These are phyloP conservation scores for Hesperophylax magnus DNA, from an alignment of 1,140 invertebrate genomes.

Conservation along the genomic window DNA sequence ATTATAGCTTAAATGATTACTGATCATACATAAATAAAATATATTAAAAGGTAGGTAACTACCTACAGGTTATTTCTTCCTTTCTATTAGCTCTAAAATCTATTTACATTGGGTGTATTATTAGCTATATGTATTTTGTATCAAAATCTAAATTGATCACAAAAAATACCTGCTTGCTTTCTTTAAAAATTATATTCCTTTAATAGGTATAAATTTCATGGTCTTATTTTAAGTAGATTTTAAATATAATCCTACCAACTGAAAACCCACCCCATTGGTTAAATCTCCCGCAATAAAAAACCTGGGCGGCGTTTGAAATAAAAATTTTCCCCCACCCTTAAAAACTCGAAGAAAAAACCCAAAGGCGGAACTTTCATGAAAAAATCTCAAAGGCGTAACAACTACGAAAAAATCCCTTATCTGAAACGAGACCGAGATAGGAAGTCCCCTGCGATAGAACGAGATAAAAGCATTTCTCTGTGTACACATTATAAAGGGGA, in stretches of 20 bases:
- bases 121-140: no score
- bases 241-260: background rate
- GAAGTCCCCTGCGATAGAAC: conserved; percentile 8
- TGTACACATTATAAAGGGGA: conserved; percentile 46
- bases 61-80: no score
- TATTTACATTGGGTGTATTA: no score
- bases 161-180: no score
- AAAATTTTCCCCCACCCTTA: conserved; percentile 42
- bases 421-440: conserved; percentile 32
- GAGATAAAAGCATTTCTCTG: conserved; percentile 46
- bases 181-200: no score
- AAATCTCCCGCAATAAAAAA: conserved; percentile 29
- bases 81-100: no score
- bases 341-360: conserved; percentile 29
- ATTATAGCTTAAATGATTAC: no score
- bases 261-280: conserved; percentile 9
- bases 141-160: no score
- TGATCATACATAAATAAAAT: no score
- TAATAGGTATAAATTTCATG: background rate
- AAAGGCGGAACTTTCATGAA: background rate
- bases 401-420: conserved; percentile 40
- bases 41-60: no score
- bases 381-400: conserved; percentile 8
- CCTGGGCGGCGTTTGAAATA: conserved; percentile 28
- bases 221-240: no score